phyloP scores from a whole-genome alignment of 2,888 invertebrate genomes.

The Drosophila rellima region DNA sequence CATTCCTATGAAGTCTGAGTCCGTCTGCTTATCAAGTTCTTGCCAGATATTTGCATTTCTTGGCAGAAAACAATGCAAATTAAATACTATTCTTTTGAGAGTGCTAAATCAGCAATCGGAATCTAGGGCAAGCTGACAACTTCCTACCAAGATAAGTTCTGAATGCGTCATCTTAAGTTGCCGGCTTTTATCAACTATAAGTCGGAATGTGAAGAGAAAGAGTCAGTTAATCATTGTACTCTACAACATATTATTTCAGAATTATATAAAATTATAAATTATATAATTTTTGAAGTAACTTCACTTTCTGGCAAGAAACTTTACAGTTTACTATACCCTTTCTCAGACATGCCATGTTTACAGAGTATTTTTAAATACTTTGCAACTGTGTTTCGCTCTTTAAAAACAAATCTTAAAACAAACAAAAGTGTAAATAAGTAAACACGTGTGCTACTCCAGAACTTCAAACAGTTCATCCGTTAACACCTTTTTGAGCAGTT shows the following conservation, averaged over 20 bases:
- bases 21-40: neutral
- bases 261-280: too few species aligned
- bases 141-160: constrained; percentile 7
- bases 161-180: constrained; percentile 7
- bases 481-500: constrained; percentile 31
- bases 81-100: constrained; percentile 10
- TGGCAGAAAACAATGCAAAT: constrained; percentile 29
- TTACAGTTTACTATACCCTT: neutral
- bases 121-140: constrained; percentile 14
- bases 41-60: constrained; percentile 15
- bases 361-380: neutral
- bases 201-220: neutral
- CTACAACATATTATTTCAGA: too few species aligned
- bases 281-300: neutral
- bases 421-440: constrained; percentile 2
- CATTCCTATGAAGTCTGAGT: constrained; percentile 8
- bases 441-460: constrained; percentile 24
- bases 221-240: neutral
- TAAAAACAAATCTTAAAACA: constrained; percentile 13
- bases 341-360: neutral
- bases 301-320: neutral
- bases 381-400: neutral
- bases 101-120: constrained; percentile 1
- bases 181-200: constrained; percentile 11
- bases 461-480: constrained; percentile 47